Base-by-base conservation (phyloP, 2,888 invertebrate species). In the Chrysopilus asiliformis region DNA sequence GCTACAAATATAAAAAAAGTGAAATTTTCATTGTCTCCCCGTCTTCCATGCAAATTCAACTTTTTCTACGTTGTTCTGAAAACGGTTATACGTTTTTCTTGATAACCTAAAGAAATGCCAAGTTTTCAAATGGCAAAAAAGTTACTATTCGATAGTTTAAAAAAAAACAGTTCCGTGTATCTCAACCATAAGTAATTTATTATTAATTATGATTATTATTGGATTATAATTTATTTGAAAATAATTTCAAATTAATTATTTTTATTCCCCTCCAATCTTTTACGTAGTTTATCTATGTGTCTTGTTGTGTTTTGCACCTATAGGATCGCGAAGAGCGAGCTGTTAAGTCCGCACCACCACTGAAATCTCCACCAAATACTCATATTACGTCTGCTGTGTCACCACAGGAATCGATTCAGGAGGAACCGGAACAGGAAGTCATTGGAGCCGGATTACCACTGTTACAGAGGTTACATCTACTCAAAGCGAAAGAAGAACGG, bases 401-500 rank as follows among this genome's bases (percentile, higher is more conserved):
- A 44, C 64, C 62, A 53, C 64, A 62, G 59, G 58, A 60, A 56
- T 63, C 68, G 28, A 64, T 64, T 49, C 65, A 62, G 50, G 61
- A 64, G 48, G 61, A 57, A 47, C 58, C 52, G 34, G 71, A 73
- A 55, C 65, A 70, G 10, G 77, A 79, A 60, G 68, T 76, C 10
- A 72, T 77, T 38, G 79, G 78, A 32, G 75, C 75, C 43, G 77
- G 77, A 33, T 67, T 84, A 34, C 80, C 84, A 4, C 68, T 85
- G 4, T 60, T 81, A 16, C 83, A 86, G 58, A 68, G 84, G 45
- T 67, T 85, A 41, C 67, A 82, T 16, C 64, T 82, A 43, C 66
- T 84, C 31, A 83, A 84, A 66, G 76, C 79, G 19, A 81, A 79
- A 61, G 78, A 78, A 58, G 83, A 82, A 47, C 65, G 67, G 43